These are phyloP conservation scores for Alviniconcha marisindica DNA, from an alignment of 1,140 invertebrate species.

Conservation along the genomic window DNA sequence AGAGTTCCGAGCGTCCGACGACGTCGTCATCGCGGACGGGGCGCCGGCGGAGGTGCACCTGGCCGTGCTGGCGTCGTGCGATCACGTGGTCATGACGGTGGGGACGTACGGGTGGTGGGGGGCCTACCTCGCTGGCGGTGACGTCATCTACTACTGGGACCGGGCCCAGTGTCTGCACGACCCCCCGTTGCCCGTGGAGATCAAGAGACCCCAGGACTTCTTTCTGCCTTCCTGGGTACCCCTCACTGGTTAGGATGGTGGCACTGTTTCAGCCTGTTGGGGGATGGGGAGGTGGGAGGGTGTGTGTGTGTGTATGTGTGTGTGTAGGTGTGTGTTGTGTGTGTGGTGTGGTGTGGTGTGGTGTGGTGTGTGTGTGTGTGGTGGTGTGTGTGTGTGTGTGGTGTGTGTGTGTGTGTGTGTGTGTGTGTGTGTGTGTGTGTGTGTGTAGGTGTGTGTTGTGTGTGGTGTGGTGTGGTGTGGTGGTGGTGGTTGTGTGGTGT, in stretches of 20 bases:
- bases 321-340: too few species aligned
- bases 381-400: too few species aligned
- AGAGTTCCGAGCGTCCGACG: neutral
- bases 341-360: too few species aligned
- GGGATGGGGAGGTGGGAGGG: too few species aligned
- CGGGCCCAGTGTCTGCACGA: neutral
- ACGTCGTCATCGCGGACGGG: conserved; percentile 19
- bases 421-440: neutral
- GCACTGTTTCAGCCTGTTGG: too few species aligned
- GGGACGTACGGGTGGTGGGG: conserved; percentile 72
- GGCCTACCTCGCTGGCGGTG: conserved; percentile 65
- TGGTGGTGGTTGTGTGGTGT: neutral
- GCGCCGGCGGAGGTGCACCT: conserved; percentile 62
- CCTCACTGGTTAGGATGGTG: neutral
- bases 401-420: neutral
- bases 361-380: too few species aligned
- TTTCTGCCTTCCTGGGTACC: neutral
- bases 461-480: neutral
- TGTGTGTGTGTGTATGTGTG: too few species aligned
- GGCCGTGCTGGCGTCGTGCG: conserved; percentile 60
- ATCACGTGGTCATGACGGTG: conserved; percentile 67
- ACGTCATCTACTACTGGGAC: conserved; percentile 60
- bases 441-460: neutral
- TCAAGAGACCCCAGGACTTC: neutral
- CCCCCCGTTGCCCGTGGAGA: neutral